These are phyloP conservation scores for Otus sunia DNA, from an alignment of 2,113 vertebrate genomes.

Conservation along the genomic window DNA sequence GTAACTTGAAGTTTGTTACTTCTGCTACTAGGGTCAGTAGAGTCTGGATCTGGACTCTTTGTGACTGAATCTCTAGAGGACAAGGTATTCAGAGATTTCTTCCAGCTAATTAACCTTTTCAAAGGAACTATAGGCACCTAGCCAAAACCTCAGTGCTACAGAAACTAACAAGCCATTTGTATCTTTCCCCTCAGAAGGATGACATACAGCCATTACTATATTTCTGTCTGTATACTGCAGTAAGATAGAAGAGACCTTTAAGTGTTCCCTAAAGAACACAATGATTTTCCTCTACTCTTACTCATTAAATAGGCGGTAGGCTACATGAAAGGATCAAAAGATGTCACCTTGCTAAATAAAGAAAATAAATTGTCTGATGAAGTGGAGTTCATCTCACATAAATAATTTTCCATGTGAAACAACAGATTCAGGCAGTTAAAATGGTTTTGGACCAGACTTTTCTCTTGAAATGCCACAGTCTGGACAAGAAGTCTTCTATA, in stretches of 20 bases:
- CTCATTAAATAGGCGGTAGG: neutral
- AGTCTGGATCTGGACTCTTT: neutral
- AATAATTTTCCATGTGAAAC: neutral
- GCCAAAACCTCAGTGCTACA: neutral
- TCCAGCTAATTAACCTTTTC: neutral
- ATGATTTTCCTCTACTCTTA: neutral
- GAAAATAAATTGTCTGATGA: neutral
- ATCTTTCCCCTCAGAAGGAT: neutral
- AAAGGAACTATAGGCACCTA: neutral
- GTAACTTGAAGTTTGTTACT: neutral
- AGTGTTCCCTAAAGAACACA: neutral
- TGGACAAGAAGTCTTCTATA: neutral
- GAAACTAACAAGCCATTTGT: neutral
- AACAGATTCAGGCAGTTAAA: neutral
- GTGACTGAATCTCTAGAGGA: neutral
- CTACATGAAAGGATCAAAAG: neutral
- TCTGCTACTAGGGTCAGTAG: neutral
- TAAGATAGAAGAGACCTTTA: neutral
- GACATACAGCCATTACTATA: neutral
- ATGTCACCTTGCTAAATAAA: neutral
- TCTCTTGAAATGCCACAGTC: neutral
- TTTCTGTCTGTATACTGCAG: neutral
- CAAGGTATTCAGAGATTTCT: neutral
- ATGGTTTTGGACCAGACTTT: neutral
- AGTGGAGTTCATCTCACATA: neutral